A percentile compares a stretch with the other conserved stretches of the same genome.
Conservation (phyloP, 2,888 invertebrate genomes). For the Lycocerus yunnanus region DNA sequence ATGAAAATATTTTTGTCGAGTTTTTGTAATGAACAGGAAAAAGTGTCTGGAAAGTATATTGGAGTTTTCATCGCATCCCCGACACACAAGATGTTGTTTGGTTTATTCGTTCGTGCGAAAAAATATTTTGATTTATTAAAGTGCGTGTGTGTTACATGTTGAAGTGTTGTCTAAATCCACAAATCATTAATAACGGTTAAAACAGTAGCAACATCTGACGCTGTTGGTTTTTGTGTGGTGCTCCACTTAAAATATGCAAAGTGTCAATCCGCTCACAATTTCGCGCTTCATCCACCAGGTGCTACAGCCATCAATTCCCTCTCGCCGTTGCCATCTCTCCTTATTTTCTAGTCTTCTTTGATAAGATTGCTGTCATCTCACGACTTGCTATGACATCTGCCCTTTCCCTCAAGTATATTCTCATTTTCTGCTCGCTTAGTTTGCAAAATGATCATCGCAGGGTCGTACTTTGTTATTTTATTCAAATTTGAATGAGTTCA, state of each 20-base stretch:
- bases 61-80: not conserved
- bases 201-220: slow-evolving; percentile 24
- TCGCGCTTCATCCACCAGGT: slow-evolving; percentile 39
- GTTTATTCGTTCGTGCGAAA: slow-evolving; percentile 5
- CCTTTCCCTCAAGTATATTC: slow-evolving; percentile 37
- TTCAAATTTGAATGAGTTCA: slow-evolving; percentile 13
- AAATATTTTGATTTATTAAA: slow-evolving; percentile 28
- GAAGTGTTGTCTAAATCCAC: slow-evolving; percentile 25
- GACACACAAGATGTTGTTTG: slow-evolving; percentile 11
- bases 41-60: not conserved
- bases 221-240: slow-evolving; percentile 9
- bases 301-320: slow-evolving; percentile 31
- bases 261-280: slow-evolving; percentile 34
- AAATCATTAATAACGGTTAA: slow-evolving; percentile 26
- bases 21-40: not conserved
- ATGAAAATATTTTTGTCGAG: not conserved
- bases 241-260: slow-evolving; percentile 36
- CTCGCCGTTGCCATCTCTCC: slow-evolving; percentile 9
- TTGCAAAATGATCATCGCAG: slow-evolving; percentile 30
- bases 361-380: slow-evolving; percentile 36
- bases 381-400: slow-evolving; percentile 37
- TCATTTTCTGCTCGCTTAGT: slow-evolving; percentile 37
- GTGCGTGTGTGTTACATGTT: slow-evolving; percentile 24
- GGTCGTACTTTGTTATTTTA: slow-evolving; percentile 27
- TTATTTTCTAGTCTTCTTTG: slow-evolving; percentile 22